phyloP scores from a whole-genome alignment of 2,888 invertebrate species.

The Drosophila yooni region DNA sequence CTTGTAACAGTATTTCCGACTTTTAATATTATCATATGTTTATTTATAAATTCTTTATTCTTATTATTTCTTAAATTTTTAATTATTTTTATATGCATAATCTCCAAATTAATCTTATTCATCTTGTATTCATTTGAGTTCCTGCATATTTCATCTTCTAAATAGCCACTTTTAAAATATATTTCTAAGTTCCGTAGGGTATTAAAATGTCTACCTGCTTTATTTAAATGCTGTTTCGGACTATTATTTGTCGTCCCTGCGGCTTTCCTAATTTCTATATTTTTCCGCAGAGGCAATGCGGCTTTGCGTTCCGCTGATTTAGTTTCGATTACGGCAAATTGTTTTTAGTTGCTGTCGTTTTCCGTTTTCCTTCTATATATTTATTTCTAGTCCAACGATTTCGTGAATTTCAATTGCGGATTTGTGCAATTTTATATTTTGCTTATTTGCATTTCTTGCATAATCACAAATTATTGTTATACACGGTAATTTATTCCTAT shows the following conservation, averaged over 20 bases:
- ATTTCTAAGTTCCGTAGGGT: slow-evolving; percentile 9
- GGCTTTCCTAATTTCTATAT: slow-evolving; percentile 29
- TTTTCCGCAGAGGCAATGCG: slow-evolving; percentile 44
- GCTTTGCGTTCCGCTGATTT: slow-evolving; percentile 72
- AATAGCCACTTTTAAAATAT: not conserved
- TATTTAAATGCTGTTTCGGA: slow-evolving; percentile 8
- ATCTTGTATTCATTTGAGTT: not conserved
- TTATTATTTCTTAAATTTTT: not conserved
- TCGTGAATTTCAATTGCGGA: slow-evolving; percentile 55
- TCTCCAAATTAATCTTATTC: not conserved
- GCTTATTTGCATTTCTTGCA: slow-evolving; percentile 57
- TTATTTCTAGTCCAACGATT: slow-evolving; percentile 29
- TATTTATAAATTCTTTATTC: not conserved
- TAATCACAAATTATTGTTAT: slow-evolving; percentile 19
- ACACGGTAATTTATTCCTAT: slow-evolving; percentile 28
- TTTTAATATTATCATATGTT: not conserved
- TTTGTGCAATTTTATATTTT: slow-evolving; percentile 40
- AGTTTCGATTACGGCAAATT: slow-evolving; percentile 79
- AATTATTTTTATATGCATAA: not conserved
- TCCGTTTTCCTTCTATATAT: slow-evolving; percentile 23
- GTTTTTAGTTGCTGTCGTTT: slow-evolving; percentile 71
- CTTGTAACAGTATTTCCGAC: not conserved
- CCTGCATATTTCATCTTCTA: not conserved
- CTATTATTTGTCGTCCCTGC: slow-evolving; percentile 30
- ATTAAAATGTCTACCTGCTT: slow-evolving; percentile 6